Percentiles rank a stretch among this genome's conserved stretches.
Evolutionary conservation across 2,888 invertebrate species (phyloP).

Genomic region (Zeuzera pyrina): DNA sequence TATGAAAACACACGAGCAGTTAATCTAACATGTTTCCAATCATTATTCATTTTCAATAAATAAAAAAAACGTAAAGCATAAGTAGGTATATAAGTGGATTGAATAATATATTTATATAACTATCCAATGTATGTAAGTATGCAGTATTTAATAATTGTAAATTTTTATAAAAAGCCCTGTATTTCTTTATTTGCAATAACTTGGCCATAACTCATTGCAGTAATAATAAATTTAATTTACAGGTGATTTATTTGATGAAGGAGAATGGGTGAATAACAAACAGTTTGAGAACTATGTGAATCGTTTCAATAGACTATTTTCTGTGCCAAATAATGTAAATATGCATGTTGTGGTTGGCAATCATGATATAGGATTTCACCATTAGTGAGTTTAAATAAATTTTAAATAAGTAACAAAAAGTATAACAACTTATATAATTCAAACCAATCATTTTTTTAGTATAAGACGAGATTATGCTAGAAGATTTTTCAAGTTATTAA

Average conservation of each 20-base stretch:
- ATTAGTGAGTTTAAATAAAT: slow-evolving; percentile 74
- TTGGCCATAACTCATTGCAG: too few relatives aligned
- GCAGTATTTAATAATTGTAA: too few relatives aligned
- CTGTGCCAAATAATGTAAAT: slow-evolving; percentile 75
- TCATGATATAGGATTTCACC: slow-evolving; percentile 98
- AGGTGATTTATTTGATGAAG: slow-evolving; percentile 98
- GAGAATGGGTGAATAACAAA: slow-evolving; percentile 83
- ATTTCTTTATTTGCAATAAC: too few relatives aligned
- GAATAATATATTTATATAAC: too few relatives aligned
- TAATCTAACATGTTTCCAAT: too few relatives aligned
- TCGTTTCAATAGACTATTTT: slow-evolving; percentile 86
- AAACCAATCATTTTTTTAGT: slow-evolving; percentile 22
- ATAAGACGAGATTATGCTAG: slow-evolving; percentile 74
- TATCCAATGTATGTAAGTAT: too few relatives aligned
- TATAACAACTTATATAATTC: not conserved
- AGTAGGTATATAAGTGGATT: too few relatives aligned
- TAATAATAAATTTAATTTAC: slow-evolving; percentile 16
- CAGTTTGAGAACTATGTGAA: slow-evolving; percentile 86
- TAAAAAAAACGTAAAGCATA: too few relatives aligned
- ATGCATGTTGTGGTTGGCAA: slow-evolving; percentile 90
- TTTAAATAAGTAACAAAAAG: not conserved
- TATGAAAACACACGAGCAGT: too few relatives aligned
- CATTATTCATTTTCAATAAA: too few relatives aligned
- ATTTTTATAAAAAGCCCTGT: too few relatives aligned
- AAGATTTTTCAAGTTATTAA: slow-evolving; percentile 80